Base-by-base conservation (phyloP, 2,797 vertebrate genomes). In the Heterohyrax brucei region DNA sequence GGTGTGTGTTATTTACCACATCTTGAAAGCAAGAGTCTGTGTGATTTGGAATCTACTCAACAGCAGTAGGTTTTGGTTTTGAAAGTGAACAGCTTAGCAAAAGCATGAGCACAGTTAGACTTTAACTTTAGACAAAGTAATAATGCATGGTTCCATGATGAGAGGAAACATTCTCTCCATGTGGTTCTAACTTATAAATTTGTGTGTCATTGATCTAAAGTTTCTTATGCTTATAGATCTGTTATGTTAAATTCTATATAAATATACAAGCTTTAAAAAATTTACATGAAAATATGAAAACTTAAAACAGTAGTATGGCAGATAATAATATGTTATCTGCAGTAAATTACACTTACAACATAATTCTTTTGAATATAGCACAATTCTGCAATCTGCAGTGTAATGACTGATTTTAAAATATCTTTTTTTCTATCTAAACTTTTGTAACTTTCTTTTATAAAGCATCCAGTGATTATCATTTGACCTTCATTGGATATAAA, bases 351-450 rank as follows among this genome's bases (percentile, higher is more conserved):
- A 76, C 33, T 76, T 62, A 46, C 1, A 33, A 4, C 44, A 3
- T 73, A 19, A 26, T 46, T 79, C 19, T 53, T 78, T 85, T 75
- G 18, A 72, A 33, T 77, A 78, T 73, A 13, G 19, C 48, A 26
- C 70, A 10, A 14, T 53, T 66, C 44, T 48, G 16, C 4, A 39
- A 9, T 61, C 75, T 30, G 30, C 84, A 91, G 2, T 68, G 28
- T 39, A 22, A 21, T 62, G 64, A 64, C 44, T 84, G 44, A 68
- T 33, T 91, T 91, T 39, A 48, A 12, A 13, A 46, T 44, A 64
- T 84, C 59, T 76, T 56, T 90, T 90, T 10, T 73, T 83, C 92
- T 77, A 1, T 44, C 33, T 92, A 18, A 91, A 72, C 4, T 85
- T 84, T 46, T 91, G 1, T 92, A 53, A n/a, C 59, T 80, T 87